Evolutionary conservation across 1,140 invertebrate genomes (phyloP).

Genomic region (Platorchestia sp.): DNA sequence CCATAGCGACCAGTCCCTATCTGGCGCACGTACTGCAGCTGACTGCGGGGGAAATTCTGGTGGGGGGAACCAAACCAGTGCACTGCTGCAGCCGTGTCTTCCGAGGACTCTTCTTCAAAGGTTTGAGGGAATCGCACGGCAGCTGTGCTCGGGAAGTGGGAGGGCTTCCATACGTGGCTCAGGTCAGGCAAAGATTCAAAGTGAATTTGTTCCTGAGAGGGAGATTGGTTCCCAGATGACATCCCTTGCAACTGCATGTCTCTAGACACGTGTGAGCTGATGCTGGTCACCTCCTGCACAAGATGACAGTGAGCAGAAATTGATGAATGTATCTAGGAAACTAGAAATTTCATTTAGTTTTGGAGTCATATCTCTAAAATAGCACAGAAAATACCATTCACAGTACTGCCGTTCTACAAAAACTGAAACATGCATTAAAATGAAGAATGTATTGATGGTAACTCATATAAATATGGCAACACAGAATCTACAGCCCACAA

Average conservation of each 20-base stretch:
- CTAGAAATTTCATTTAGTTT: too few species aligned
- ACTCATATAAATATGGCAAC: too few species aligned
- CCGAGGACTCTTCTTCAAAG: slow-evolving; percentile 3
- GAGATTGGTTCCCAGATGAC: background rate
- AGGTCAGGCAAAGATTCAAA: slow-evolving; percentile 32
- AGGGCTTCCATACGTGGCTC: slow-evolving; percentile 32
- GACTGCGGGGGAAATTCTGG: slow-evolving; percentile 81
- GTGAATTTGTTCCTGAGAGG: slow-evolving; percentile 2
- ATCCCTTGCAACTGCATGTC: slow-evolving; percentile 36
- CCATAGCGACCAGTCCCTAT: slow-evolving; percentile 90
- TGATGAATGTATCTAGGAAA: background rate
- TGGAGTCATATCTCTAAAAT: too few species aligned
- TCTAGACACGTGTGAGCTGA: slow-evolving; percentile 29
- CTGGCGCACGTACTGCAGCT: slow-evolving; percentile 85
- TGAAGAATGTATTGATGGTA: too few species aligned
- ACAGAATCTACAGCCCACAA: too few species aligned
- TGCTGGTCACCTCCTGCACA: slow-evolving; percentile 16
- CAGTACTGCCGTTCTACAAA: too few species aligned
- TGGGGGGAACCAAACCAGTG: slow-evolving; percentile 69
- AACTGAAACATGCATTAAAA: too few species aligned
- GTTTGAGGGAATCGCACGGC: background rate
- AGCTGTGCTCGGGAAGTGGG: slow-evolving; percentile 17
- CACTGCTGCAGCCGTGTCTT: background rate
- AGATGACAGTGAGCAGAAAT: background rate
- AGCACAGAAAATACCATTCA: too few species aligned